phyloP scores from a whole-genome alignment of 2,113 vertebrate species.

The Bostrychus sinensis region DNA sequence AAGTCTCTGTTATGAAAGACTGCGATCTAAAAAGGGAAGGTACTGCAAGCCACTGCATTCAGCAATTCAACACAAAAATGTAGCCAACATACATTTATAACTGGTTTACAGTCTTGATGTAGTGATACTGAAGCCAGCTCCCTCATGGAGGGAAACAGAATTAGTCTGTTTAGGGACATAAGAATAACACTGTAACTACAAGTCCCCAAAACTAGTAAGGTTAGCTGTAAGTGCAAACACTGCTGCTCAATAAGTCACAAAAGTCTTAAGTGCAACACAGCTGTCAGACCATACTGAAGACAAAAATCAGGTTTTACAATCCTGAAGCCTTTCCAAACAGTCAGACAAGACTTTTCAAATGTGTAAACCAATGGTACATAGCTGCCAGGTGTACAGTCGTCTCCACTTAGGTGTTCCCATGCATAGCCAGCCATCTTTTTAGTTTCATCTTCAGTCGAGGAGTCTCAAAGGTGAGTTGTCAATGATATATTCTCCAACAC shows the following conservation, averaged over 20 bases:
- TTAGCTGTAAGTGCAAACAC: constrained; percentile 63
- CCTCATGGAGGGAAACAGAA: constrained; percentile 77
- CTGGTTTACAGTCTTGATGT: constrained; percentile 8
- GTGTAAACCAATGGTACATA: constrained; percentile 47
- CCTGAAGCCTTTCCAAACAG: neutral
- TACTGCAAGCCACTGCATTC: constrained; percentile 29
- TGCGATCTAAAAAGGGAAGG: neutral
- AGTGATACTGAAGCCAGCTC: constrained; percentile 34
- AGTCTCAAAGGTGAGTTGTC: constrained; percentile 67
- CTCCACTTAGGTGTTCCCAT: constrained; percentile 1
- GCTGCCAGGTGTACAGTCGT: constrained; percentile 50
- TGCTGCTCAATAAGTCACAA: constrained; percentile 42
- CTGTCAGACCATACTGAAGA: constrained; percentile 26
- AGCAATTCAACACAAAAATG: constrained; percentile 16
- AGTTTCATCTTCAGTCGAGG: constrained; percentile 40
- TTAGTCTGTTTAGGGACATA: constrained; percentile 32
- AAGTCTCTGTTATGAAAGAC: constrained; percentile 23
- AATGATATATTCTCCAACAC: constrained; percentile 82
- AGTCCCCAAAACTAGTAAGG: constrained; percentile 36
- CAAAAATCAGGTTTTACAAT: constrained; percentile 5
- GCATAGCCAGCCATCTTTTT: neutral
- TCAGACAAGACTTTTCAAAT: neutral
- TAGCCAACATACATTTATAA: neutral
- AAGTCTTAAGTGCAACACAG: constrained; percentile 66
- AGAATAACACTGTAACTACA: constrained; percentile 30